phyloP scores from a whole-genome alignment of 1,140 invertebrate genomes.

The Meloidogyne floridensis region DNA sequence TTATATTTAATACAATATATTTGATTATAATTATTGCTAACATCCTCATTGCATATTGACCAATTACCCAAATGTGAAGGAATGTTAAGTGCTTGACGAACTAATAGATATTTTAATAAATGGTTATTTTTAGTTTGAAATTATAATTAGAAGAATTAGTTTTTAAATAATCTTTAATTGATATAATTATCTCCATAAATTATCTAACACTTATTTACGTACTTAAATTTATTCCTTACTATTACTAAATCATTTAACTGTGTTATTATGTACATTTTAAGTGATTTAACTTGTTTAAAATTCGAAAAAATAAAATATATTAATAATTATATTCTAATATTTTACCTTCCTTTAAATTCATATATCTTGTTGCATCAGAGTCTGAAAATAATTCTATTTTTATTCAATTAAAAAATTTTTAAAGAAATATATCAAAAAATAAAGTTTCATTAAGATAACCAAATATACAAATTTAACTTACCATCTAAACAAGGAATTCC shows the following conservation, averaged over 20 bases:
- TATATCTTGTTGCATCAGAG: not conserved
- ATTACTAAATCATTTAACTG: no score
- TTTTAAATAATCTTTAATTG: no score
- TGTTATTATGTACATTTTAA: no score
- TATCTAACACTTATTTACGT: no score
- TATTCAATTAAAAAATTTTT: no score
- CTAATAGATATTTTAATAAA: conserved; percentile 25
- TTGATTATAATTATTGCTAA: conserved; percentile 39
- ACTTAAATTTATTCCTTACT: no score
- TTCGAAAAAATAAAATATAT: no score
- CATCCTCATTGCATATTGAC: conserved; percentile 38
- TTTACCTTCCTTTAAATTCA: conserved; percentile 47
- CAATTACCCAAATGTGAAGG: conserved; percentile 40
- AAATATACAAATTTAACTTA: not conserved
- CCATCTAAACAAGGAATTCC: not conserved
- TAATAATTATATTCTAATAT: no score
- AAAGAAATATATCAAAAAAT: not conserved
- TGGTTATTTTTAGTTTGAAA: no score
- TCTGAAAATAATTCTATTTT: not conserved
- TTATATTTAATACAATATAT: conserved; percentile 45
- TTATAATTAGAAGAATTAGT: no score
- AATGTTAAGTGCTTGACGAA: conserved; percentile 47
- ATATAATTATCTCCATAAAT: no score
- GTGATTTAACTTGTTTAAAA: no score
- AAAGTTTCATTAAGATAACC: not conserved